Evolutionary conservation across 2,113 vertebrate genomes (phyloP), one percentile per base, ranked within the genome.

Genomic region (Trochalopteron elliotii): DNA sequence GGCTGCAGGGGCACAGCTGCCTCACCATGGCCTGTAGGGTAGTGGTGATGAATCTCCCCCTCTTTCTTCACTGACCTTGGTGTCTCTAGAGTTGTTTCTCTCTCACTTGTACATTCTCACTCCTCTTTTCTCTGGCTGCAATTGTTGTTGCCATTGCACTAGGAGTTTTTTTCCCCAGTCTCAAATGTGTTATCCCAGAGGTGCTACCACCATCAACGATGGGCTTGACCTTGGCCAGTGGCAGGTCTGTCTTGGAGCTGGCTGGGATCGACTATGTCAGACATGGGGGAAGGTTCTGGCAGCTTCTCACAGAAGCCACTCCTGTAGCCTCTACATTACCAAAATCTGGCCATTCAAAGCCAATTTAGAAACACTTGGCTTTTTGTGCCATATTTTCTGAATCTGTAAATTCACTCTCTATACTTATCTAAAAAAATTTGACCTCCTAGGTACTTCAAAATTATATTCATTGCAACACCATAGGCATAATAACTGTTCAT

Each of bases 181-280:
- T 59, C 39, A 40, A 12, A 28, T 7, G 3, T n/a, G n/a, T 59
- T 60, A 23, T 39, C 10, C 17, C 45, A 35, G 39, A 39, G 39
- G 24, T 16, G 7, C 13, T 25, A 2, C 13, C 27, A 52, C 28
- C 21, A 44, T 31, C 6, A 3, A 0, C 0, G 0, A 16, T 31
- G 37, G 20, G 20, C 21, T 35, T 9, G 8, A 12, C 16, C 44
- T 57, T 39, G 37, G 28, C 44, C 59, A 45, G 50, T 3, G 3
- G 19, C 1, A 2, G 23, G 4, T 39, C 13, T 17, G 1, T 57
- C 37, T 44, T 52, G 44, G 37, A 52, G 30, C 15, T 15, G 15
- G 39, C 15, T 60, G 60, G n/a, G 39, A 47, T 39, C 35, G 45
- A 12, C 15, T 47, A 0, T 59, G 2, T 22, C 0, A 0, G 39